Conservation (phyloP, 2,797 vertebrate genomes). For the Alectoris magna region DNA sequence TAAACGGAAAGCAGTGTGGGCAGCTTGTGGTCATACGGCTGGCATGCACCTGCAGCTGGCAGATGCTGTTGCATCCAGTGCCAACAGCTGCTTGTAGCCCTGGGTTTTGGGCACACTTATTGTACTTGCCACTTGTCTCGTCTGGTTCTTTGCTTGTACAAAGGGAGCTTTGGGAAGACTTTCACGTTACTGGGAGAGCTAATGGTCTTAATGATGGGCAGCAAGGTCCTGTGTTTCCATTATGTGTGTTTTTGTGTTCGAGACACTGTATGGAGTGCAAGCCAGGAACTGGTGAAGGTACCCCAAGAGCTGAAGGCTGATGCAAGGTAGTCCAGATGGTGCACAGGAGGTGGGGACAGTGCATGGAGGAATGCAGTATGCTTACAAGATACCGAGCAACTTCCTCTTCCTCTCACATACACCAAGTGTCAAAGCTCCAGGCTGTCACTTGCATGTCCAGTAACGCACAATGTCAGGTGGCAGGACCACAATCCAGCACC, state of each 20-base stretch:
- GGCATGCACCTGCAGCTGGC: fast-evolving
- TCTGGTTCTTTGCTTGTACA: background rate
- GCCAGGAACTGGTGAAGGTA: background rate
- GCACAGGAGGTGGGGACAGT: background rate
- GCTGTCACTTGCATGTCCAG: background rate
- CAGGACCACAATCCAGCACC: background rate
- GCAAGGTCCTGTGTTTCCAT: background rate
- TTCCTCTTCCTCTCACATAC: background rate
- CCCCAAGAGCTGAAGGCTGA: background rate
- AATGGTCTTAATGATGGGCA: background rate
- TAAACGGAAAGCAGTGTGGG: fast-evolving
- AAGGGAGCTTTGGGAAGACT: background rate
- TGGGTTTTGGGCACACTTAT: background rate
- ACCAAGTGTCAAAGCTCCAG: background rate
- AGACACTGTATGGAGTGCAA: background rate
- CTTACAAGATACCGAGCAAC: background rate
- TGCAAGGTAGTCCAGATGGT: too few relatives aligned
- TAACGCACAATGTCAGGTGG: background rate
- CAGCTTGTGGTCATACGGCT: background rate
- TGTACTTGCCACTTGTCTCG: background rate
- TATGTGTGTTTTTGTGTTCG: fast-evolving
- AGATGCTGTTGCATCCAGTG: background rate
- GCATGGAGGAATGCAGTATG: background rate
- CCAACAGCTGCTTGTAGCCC: background rate
- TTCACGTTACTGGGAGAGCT: fast-evolving